Base-by-base conservation (phyloP, 2,797 vertebrate species). In the Otolemur crassicaudatus region DNA sequence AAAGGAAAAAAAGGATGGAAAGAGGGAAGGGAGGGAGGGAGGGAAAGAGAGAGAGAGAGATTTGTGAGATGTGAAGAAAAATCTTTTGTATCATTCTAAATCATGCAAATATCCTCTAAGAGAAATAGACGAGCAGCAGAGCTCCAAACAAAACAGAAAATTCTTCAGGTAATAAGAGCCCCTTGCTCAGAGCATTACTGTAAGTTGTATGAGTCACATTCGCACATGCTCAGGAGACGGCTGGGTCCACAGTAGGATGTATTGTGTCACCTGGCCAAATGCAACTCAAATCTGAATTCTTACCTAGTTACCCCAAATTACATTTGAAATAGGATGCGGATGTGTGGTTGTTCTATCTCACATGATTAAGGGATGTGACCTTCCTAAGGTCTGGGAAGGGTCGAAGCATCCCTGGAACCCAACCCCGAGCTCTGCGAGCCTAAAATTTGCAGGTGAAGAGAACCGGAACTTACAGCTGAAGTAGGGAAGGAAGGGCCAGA, bases 391-490 rank as follows among this genome's bases (percentile, higher is more conserved):
- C 23, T 49, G 27, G 11, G 19, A 83, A 65, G 73, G 46, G 12
- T 17, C 67, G 37, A 10, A 14, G 23, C 12, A 1, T 23, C 1
- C 82, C 53, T 14, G 0, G 37, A 88, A 27, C 9, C 4, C 23
- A n/a, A 1, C 11, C 10, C n/a, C 3, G 5, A 37, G 46, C 19
- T 6, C 53, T 5, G 7, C 23, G 49, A 85, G 67, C 61, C 43
- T 69, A 34, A 31, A 20, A 11, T 92, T 23, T 22, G 72, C 91
- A 90, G 49, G 75, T 23, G 58, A 89, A 14, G 8, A 94, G 88
- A 79, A 77, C n/a, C 0, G 2, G 34, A 72, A 23, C 27, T 46
- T 11, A 31, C 0, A 0, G 12, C 43, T 65, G 37, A 27, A 11
- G 49, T 16, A 8, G 34, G 25, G 16, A 61, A 79, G 27, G 6